Base-by-base conservation (phyloP, 1,140 invertebrate genomes). In the Drosophila parvula region DNA sequence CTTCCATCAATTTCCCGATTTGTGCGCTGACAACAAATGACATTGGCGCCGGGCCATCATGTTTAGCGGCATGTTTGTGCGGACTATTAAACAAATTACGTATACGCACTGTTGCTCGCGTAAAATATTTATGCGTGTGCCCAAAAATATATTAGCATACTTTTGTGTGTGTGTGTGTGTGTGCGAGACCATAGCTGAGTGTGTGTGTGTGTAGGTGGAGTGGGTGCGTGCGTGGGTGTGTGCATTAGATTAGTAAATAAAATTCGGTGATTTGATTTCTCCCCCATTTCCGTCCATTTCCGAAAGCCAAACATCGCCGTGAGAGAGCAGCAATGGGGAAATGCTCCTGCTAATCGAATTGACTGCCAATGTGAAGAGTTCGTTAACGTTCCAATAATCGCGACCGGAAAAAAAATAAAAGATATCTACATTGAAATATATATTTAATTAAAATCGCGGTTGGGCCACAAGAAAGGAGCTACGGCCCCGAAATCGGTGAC, bases 91-190 rank as follows among this genome's bases (percentile, higher is more conserved):
- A 65, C 68, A 88, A 79, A 88, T 86, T 86, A 69, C 79, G 83
- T 88, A 86, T 86, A 86, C 83, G 83, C 83, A 74, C 83, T 82
- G 83, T 82, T 88, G 83, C 70, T 61, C 71, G 57, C 79, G 71
- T 86, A 74, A 86, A 86, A 86, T 86, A 88, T 86, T 86, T 79
- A 86, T 88, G 83, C 71, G 60, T 76, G 38, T 57, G 40, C 67
- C 43, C 50, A 71, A 75, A 75, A 51, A 85, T 86, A 77, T 79
- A 88, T 86, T 86, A 86, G 83, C 83, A 88, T 83, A 86, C 76
- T 88, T 88, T 67, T 88, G 44, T 59, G 82, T 51, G 73, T 73
- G 32, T 22, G 18, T 22, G 47, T 18, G 22, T 12, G 40, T 48
- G 70, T 18, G 41, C 10, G 9, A 9, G 16, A 22, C 22, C 22